Base-by-base conservation (phyloP, 1,140 invertebrate genomes). In the Caenorhabditis briggsae region DNA sequence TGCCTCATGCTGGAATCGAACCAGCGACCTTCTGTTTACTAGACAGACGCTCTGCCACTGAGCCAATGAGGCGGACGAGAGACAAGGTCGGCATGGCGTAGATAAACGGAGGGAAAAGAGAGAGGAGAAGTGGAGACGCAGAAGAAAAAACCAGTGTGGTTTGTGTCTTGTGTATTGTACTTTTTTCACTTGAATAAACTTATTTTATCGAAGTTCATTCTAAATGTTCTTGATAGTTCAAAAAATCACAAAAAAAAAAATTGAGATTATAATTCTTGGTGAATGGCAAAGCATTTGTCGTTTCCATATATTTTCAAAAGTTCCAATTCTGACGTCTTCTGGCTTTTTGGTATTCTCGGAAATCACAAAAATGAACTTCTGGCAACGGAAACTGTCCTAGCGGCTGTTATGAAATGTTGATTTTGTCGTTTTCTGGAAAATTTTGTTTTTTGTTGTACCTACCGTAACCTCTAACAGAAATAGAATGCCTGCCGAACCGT, bases 1-100 rank as follows among this genome's bases (percentile, higher is more conserved):
- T 89, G 88, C 88, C 88, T 89, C 87, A 89, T 89, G 86, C 88
- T 89, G 88, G 88, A 89, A 88, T 89, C 88, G 88, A 89, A 89
- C 88, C 88, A 89, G 88, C 88, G 88, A 89, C 88, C 88, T 89
- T 89, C 88, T 87, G 88, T 89, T 89, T 89, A 89, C 88, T 86
- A 89, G 88, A 89, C 88, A 87, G 86, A 89, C 88, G 88, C 86
- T 89, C 88, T 89, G 88, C 88, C 88, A 83, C 88, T 89, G 87
- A 89, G 88, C 88, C 88, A 89, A 89, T 89, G 87, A 89, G 88
- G 88, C 88, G 74, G 46, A 7, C 8, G 83, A 25, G 11, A 11
- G 14, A 0, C 33, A 3, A 18, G 20, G 59, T 11, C 23, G 59
- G 8, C 11, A 61, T 8, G 59, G 23, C 59, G 14, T 61, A 61